These are phyloP conservation scores for Macaria liturata DNA, from an alignment of 2,888 invertebrate genomes.

Conservation along the genomic window DNA sequence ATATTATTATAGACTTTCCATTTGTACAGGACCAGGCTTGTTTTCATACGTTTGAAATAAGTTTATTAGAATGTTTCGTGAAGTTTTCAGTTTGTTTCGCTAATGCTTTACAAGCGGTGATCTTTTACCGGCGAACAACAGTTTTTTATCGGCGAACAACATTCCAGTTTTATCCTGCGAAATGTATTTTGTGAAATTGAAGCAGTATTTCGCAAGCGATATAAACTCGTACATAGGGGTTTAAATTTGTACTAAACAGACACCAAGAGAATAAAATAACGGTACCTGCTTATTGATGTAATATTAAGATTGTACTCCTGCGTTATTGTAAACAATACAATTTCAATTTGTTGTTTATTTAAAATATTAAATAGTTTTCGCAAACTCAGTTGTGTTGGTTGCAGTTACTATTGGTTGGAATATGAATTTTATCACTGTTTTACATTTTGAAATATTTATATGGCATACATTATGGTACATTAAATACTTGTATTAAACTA, in stretches of 20 bases:
- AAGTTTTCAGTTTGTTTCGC: constrained; percentile 5
- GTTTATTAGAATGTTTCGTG: constrained; percentile 23
- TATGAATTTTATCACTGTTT: constrained; percentile 84
- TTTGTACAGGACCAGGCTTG: constrained; percentile 29
- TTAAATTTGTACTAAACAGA: constrained; percentile 35
- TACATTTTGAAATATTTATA: constrained; percentile 84
- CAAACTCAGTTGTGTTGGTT: constrained; percentile 67
- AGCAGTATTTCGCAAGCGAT: not conserved
- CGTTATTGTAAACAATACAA: constrained; percentile 43
- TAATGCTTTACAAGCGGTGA: not conserved
- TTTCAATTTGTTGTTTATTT: constrained; percentile 45
- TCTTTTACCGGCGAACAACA: no score
- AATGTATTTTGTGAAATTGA: no score
- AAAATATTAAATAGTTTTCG: constrained; percentile 66
- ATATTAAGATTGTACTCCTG: constrained; percentile 42
- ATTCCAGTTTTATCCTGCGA: no score
- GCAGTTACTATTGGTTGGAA: constrained; percentile 74
- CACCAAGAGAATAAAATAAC: constrained; percentile 58
- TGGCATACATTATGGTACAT: constrained; percentile 82
- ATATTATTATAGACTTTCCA: constrained; percentile 56
- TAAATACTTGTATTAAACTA: constrained; percentile 79
- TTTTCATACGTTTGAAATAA: constrained; percentile 27
- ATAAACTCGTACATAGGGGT: constrained; percentile 8
- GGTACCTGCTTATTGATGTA: constrained; percentile 74
- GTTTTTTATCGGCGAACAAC: no score